phyloP scores from a whole-genome alignment of 2,888 invertebrate species.

The Dioctria linearis region DNA sequence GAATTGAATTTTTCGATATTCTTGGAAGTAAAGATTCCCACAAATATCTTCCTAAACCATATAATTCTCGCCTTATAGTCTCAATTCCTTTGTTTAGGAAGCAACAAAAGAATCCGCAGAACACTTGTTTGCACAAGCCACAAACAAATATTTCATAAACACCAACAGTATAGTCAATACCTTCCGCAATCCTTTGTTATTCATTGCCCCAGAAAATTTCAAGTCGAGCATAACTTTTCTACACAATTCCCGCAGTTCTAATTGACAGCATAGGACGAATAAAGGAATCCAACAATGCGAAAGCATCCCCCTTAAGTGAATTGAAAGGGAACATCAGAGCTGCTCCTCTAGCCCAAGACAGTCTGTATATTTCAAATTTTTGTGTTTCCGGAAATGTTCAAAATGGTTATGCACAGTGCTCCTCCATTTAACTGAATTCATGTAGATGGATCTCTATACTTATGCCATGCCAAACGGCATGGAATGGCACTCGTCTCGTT shows the following conservation, averaged over 20 bases:
- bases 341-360: background rate
- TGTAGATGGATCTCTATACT: too few species aligned
- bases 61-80: too few species aligned
- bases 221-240: slow-evolving; percentile 27
- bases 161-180: slow-evolving; percentile 26
- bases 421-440: background rate
- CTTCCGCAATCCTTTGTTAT: slow-evolving; percentile 49
- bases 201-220: slow-evolving; percentile 52
- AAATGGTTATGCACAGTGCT: slow-evolving; percentile 12
- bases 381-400: slow-evolving; percentile 36
- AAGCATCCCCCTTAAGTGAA: background rate
- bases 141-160: slow-evolving; percentile 9
- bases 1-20: too few species aligned
- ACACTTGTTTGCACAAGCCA: slow-evolving; percentile 40
- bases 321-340: slow-evolving; percentile 6
- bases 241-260: slow-evolving; percentile 22
- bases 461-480: background rate
- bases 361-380: slow-evolving; percentile 31
- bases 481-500: background rate
- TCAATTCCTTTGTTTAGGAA: too few species aligned
- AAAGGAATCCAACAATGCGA: slow-evolving; percentile 14
- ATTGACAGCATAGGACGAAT: slow-evolving; percentile 20
- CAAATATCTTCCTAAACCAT: too few species aligned
- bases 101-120: slow-evolving; percentile 26
- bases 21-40: too few species aligned